Evolutionary conservation across 92 coral and sea anemone species (phyloP).

Genomic region (Anthopleura xanthogrammica): DNA sequence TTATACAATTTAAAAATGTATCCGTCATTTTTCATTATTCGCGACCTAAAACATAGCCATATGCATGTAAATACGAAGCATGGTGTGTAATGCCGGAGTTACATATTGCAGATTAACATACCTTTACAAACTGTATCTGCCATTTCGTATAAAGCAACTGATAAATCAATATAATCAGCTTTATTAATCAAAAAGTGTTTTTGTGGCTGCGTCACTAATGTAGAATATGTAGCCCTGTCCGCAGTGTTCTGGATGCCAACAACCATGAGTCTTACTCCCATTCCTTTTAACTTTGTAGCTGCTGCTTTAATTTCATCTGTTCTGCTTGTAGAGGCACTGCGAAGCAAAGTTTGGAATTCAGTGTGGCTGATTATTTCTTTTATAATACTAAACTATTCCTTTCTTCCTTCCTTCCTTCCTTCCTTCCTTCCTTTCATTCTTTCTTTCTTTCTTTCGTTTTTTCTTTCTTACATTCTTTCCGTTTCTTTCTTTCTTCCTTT

Average conservation of each 20-base stretch:
- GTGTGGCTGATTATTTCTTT: too few species aligned
- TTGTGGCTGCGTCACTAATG: conserved; percentile 31
- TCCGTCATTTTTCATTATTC: too few species aligned
- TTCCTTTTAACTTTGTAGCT: conserved; percentile 28
- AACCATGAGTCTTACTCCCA: conserved; percentile 34
- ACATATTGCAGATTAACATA: background rate
- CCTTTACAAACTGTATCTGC: conserved; percentile 25
- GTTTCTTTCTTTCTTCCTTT: too few species aligned
- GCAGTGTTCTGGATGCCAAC: conserved; percentile 23
- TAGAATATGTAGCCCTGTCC: background rate
- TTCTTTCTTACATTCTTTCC: too few species aligned
- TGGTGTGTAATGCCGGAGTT: too few species aligned
- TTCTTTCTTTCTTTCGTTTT: too few species aligned
- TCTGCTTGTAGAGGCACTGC: conserved; percentile 17
- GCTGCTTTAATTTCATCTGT: conserved; percentile 20
- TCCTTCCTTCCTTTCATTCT: too few species aligned
- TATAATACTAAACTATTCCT: too few species aligned
- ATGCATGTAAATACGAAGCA: too few species aligned
- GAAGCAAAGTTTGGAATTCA: background rate
- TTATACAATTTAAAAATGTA: too few species aligned
- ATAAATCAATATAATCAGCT: conserved; percentile 2
- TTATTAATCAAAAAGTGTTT: background rate
- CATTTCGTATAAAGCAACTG: conserved; percentile 19
- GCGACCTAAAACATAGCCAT: too few species aligned
- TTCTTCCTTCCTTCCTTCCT: too few species aligned